Evolutionary conservation across 2,797 vertebrate genomes (phyloP).

Genomic region (Clarias fuscus): DNA sequence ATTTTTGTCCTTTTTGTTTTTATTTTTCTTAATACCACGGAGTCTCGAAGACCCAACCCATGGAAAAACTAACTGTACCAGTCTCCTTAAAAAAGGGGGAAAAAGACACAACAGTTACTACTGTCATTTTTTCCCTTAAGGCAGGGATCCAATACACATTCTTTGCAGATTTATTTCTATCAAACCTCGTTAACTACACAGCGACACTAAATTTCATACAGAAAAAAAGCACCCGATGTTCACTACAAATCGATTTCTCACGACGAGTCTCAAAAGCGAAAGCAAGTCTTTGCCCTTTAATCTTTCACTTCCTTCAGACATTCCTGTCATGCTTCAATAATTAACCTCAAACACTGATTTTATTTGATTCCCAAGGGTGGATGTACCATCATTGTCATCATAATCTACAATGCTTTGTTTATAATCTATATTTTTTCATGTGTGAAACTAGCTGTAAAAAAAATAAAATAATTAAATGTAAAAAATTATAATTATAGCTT

Average conservation of each 20-base stretch:
- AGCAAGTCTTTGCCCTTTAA: neutral
- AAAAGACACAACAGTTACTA: conserved; percentile 65
- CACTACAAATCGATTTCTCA: conserved; percentile 47
- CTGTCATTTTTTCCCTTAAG: conserved; percentile 65
- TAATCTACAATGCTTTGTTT: neutral
- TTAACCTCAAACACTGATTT: conserved; percentile 30
- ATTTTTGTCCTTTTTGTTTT: conserved; percentile 54
- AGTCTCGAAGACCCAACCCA: conserved; percentile 63
- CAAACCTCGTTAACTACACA: conserved; percentile 54
- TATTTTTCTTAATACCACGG: conserved; percentile 62
- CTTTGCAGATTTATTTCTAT: conserved; percentile 53
- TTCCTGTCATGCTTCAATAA: neutral
- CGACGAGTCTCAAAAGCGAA: conserved; percentile 38
- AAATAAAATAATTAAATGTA: no score
- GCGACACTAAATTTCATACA: neutral
- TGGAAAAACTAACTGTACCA: conserved; percentile 59
- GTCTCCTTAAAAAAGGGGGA: conserved; percentile 60
- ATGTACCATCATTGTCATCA: neutral
- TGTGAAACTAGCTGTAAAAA: conserved; percentile 4
- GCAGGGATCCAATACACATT: conserved; percentile 65
- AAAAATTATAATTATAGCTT: no score
- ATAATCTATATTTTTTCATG: neutral
- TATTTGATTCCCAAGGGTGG: neutral
- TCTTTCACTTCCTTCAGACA: neutral
- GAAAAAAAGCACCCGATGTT: conserved; percentile 26